Percentiles rank a stretch among this genome's conserved stretches.
Conservation (phyloP, 1,140 invertebrate genomes). For the Littorina saxatilis region DNA sequence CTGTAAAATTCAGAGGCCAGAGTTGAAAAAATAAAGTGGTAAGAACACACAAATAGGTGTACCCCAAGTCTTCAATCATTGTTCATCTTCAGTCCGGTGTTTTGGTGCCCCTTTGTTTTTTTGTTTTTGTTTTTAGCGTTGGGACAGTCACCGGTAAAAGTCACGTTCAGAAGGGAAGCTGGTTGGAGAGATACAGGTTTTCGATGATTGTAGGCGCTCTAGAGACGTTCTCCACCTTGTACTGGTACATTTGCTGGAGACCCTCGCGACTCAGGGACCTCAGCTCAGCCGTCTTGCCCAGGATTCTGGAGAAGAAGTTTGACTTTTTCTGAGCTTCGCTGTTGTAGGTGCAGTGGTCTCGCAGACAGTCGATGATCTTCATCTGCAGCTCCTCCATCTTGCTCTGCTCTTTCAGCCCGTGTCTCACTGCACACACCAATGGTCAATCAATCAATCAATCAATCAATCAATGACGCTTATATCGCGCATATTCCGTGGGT, state of each 20-base stretch:
- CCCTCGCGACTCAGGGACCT: conserved; percentile 94
- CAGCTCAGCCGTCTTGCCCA: conserved; percentile 93
- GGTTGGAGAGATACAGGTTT: conserved; percentile 94
- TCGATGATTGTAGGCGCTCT: conserved; percentile 94
- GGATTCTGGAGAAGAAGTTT: conserved; percentile 93
- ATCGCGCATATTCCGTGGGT: too few species aligned
- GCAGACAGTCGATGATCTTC: conserved; percentile 94
- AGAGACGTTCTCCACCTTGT: conserved; percentile 94
- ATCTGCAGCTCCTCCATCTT: conserved; percentile 95
- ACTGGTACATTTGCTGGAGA: conserved; percentile 90
- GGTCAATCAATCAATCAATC: too few species aligned
- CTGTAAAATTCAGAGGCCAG: too few species aligned
- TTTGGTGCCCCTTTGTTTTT: too few species aligned
- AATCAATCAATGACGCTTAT: too few species aligned
- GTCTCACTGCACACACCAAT: conserved; percentile 87
- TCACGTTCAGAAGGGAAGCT: conserved; percentile 89
- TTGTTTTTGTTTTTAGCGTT: too few species aligned
- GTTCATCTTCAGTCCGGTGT: too few species aligned
- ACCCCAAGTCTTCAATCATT: too few species aligned
- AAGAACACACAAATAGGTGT: too few species aligned
- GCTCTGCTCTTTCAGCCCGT: conserved; percentile 92
- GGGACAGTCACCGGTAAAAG: too few species aligned
- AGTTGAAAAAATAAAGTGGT: too few species aligned
- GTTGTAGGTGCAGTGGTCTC: conserved; percentile 96
- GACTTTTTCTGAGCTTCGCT: conserved; percentile 90